A percentile compares a stretch with the other conserved stretches of the same genome.
These are phyloP conservation scores for Aphaenogaster rudis DNA, from an alignment of 1,140 invertebrate species.

Conservation along the genomic window DNA sequence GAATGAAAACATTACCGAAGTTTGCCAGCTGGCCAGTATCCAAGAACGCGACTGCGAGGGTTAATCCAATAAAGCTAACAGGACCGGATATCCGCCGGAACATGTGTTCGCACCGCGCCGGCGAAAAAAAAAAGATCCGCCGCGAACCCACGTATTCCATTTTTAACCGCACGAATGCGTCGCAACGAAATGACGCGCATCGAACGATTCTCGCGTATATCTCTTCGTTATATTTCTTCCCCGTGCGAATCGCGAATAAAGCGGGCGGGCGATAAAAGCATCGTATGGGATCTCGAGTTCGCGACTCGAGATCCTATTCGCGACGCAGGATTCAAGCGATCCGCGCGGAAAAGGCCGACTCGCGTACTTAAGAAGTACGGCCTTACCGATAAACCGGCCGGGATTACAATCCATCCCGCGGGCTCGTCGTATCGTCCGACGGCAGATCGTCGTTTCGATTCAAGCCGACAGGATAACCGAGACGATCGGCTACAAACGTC, in stretches of 20 bases:
- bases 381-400: slow-evolving; percentile 12
- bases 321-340: too few relatives aligned
- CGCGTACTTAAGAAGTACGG: neutral
- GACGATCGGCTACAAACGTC: slow-evolving; percentile 43
- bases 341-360: neutral
- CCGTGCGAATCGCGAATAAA: neutral
- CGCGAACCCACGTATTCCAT: neutral
- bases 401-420: slow-evolving; percentile 47
- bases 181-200: neutral
- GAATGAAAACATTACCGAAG: slow-evolving; percentile 35
- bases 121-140: neutral
- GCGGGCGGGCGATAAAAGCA: neutral
- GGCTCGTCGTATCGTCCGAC: neutral
- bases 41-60: slow-evolving; percentile 44
- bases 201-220: neutral
- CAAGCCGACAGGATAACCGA: too few relatives aligned
- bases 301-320: neutral
- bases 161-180: neutral
- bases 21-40: slow-evolving; percentile 50
- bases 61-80: slow-evolving; percentile 39
- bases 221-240: neutral
- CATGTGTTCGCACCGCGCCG: slow-evolving; percentile 11
- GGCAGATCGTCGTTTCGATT: neutral
- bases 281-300: slow-evolving; percentile 21
- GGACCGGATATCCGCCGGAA: slow-evolving; percentile 21